Evolutionary conservation across 2,113 vertebrate genomes (phyloP), one percentile per base, ranked within the genome.

Genomic region (Motacilla alba): DNA sequence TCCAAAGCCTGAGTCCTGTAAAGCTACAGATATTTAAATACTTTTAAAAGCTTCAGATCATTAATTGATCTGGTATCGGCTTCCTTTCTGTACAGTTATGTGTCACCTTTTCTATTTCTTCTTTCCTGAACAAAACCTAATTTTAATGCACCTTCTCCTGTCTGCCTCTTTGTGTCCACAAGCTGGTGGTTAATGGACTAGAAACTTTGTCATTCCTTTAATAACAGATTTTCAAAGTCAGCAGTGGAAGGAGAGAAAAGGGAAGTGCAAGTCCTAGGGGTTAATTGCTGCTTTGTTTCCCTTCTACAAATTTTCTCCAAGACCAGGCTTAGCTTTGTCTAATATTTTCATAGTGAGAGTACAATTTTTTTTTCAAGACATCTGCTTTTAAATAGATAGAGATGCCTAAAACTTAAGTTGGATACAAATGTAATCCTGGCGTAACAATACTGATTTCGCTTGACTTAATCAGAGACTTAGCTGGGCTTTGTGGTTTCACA

Each of bases 401-500:
- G 64, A 93, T 70, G 27, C 55, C 62, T 69, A n/a, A 84, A 89
- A 73, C 27, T 69, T 41, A 75, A 74, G 63, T 59, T 73, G 47
- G 78, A 55, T 80, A 39, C 49, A 49, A 79, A 58, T 13, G 44
- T 91, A 80, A 87, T 87, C 63, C 75, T 53, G 35, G 35, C 0
- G 0, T 90, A 90, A 87, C 49, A 31, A 43, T 76, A 20, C 74
- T 67, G 79, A 88, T 94, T 94, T 90, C 4, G 1, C 63, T 47
- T 67, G 92, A 77, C 75, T 90, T 87, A 59, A 90, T 91, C 91
- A 77, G 93, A 72, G 89, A 30, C 39, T 76, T 80, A 70, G 47
- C 33, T 78, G 73, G 84, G 86, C 94, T 90, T 94, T 80, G 92
- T 90, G 84, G 87, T 88, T 95, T 93, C 78, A 50, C 89, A 74